A percentile compares a stretch with the other conserved stretches of the same genome.
Evolutionary conservation across 1,140 invertebrate species (phyloP).

Genomic region (Dermatophagoides farinae): DNA sequence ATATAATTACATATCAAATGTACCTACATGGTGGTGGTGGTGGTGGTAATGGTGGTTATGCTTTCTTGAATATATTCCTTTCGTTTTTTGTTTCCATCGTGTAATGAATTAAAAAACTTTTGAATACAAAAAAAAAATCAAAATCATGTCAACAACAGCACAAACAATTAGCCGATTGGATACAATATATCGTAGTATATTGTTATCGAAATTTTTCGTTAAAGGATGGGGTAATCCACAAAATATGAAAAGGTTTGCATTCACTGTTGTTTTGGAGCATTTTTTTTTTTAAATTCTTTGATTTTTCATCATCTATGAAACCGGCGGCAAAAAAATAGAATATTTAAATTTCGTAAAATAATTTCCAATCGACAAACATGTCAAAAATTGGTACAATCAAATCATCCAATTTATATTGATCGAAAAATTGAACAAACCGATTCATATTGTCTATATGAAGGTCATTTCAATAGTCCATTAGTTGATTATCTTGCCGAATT

Average conservation of each 20-base stretch:
- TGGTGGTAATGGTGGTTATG: no score
- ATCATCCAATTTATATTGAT: conserved; percentile 71
- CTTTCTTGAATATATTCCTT: no score
- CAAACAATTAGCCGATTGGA: conserved; percentile 38
- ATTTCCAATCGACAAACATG: conserved; percentile 61
- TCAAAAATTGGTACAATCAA: conserved; percentile 49
- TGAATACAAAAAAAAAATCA: no score
- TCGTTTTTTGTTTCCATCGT: no score
- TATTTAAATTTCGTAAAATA: conserved; percentile 73
- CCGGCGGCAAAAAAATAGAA: conserved; percentile 29
- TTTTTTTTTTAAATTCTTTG: background rate
- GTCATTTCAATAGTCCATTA: conserved; percentile 69
- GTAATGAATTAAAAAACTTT: no score
- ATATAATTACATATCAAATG: no score
- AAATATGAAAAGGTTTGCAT: conserved; percentile 54
- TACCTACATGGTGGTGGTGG: no score
- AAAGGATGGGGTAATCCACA: conserved; percentile 91
- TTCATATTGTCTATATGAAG: conserved; percentile 57
- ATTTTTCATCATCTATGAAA: conserved; percentile 20
- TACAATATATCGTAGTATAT: conserved; percentile 62
- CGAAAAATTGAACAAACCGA: conserved; percentile 42
- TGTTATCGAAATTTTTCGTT: conserved; percentile 79
- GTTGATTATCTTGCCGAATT: conserved; percentile 58
- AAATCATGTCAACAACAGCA: no score
- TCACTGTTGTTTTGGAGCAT: conserved; percentile 10